Percentiles rank a stretch among this genome's conserved stretches.
Conservation (phyloP, 2,797 vertebrate species). For the Mallotus villosus region DNA sequence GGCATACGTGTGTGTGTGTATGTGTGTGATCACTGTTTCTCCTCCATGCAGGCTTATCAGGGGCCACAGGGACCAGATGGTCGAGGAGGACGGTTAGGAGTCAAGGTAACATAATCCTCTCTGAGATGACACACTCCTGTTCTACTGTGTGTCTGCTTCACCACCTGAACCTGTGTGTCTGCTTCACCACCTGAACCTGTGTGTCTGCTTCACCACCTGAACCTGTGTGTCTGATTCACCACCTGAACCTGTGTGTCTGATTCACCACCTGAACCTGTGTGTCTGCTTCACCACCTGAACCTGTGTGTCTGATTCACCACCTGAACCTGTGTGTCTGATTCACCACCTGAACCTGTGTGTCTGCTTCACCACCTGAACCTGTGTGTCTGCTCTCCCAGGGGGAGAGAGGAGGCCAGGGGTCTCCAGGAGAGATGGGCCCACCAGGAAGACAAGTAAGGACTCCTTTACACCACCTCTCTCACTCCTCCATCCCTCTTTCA, state of each 20-base stretch:
- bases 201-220: constrained; percentile 15
- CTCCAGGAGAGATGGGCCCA: constrained; percentile 78
- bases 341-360: constrained; percentile 26
- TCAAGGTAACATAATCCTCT: constrained; percentile 62
- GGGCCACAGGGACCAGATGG: constrained; percentile 77
- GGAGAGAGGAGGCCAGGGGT: constrained; percentile 75
- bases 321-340: constrained; percentile 26
- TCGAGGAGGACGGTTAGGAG: constrained; percentile 64
- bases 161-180: constrained; percentile 24
- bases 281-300: constrained; percentile 12
- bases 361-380: too few relatives aligned
- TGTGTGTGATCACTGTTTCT: constrained; percentile 8
- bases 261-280: constrained; percentile 26
- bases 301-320: constrained; percentile 18
- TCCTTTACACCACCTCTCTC: constrained; percentile 39
- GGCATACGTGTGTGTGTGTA: background rate
- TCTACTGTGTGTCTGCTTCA: background rate
- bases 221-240: constrained; percentile 19
- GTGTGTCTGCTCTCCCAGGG: constrained; percentile 63
- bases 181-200: constrained; percentile 21
- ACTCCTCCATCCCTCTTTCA: too few relatives aligned
- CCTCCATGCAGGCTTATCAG: constrained; percentile 77
- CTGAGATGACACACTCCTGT: background rate
- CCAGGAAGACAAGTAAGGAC: constrained; percentile 76
- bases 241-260: constrained; percentile 1